A percentile compares a stretch with the other conserved stretches of the same genome.
phyloP scores from a whole-genome alignment of 2,797 vertebrate species.

The Micrastur ruficollis region DNA sequence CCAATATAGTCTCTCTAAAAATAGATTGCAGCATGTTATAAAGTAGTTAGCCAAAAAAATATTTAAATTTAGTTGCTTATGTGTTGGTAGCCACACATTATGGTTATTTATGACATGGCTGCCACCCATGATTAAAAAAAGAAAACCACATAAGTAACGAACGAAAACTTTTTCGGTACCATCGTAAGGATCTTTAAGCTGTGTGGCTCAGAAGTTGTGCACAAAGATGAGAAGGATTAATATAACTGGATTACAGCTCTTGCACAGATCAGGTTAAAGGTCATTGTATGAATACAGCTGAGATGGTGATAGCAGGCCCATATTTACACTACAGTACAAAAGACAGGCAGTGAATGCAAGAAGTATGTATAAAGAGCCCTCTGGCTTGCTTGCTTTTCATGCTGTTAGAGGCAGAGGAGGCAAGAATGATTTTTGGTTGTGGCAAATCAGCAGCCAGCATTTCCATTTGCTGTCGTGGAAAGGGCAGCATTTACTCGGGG shows the following conservation, averaged over 20 bases:
- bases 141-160: neutral
- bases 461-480: neutral
- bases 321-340: neutral
- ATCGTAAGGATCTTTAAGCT: neutral
- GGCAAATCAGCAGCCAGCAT: neutral
- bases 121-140: neutral
- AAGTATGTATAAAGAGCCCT: neutral
- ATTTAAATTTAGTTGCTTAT: neutral
- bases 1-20: neutral
- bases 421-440: neutral
- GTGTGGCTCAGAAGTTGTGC: rapidly evolving
- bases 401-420: neutral
- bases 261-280: neutral
- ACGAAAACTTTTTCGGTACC: neutral
- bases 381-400: neutral
- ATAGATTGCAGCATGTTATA: neutral
- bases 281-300: neutral
- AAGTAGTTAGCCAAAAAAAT: neutral
- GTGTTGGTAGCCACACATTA: neutral
- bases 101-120: neutral
- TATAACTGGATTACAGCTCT: neutral
- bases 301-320: neutral
- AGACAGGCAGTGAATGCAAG: neutral
- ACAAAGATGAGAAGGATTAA: neutral
- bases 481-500: neutral